Evolutionary conservation across 2,888 invertebrate genomes (phyloP).

Genomic region (Eumerus sabulonum): DNA sequence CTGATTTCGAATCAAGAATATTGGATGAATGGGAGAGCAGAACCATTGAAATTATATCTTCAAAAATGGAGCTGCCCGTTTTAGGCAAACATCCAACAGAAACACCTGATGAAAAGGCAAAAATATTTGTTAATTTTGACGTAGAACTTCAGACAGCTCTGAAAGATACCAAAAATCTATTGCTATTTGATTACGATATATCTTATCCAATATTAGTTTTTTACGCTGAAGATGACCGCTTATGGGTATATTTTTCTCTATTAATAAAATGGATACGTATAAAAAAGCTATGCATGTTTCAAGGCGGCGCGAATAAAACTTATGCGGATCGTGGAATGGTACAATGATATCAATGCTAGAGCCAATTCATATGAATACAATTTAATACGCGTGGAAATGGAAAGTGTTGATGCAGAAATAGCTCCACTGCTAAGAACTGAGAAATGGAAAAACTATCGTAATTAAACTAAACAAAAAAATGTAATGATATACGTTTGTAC

Average conservation of each 20-base stretch:
- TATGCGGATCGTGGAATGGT: conserved; percentile 87
- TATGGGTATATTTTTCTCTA: conserved; percentile 81
- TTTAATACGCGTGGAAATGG: conserved; percentile 87
- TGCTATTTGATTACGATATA: conserved; percentile 83
- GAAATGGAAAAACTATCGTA: conserved; percentile 90
- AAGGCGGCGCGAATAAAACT: conserved; percentile 81
- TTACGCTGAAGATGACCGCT: conserved; percentile 84
- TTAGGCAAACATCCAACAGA: conserved; percentile 76
- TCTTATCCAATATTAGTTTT: conserved; percentile 83
- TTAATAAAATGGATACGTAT: neutral
- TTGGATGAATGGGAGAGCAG: conserved; percentile 85
- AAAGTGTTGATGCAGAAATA: conserved; percentile 85
- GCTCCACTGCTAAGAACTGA: conserved; percentile 84
- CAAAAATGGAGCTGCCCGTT: conserved; percentile 83
- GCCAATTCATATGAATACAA: conserved; percentile 88
- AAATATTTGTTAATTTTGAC: conserved; percentile 85
- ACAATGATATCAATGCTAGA: conserved; percentile 88
- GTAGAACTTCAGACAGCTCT: conserved; percentile 83
- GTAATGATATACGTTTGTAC: neutral
- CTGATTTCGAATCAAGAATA: conserved; percentile 82
- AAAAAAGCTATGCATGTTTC: conserved; percentile 26
- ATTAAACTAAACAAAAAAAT: conserved; percentile 48
- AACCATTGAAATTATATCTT: conserved; percentile 83
- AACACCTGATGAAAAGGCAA: conserved; percentile 40
- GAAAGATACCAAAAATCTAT: conserved; percentile 90